A percentile compares a stretch with the other conserved stretches of the same genome.
phyloP scores from a whole-genome alignment of 1,140 invertebrate genomes.

The Leptinotarsa defecta region DNA sequence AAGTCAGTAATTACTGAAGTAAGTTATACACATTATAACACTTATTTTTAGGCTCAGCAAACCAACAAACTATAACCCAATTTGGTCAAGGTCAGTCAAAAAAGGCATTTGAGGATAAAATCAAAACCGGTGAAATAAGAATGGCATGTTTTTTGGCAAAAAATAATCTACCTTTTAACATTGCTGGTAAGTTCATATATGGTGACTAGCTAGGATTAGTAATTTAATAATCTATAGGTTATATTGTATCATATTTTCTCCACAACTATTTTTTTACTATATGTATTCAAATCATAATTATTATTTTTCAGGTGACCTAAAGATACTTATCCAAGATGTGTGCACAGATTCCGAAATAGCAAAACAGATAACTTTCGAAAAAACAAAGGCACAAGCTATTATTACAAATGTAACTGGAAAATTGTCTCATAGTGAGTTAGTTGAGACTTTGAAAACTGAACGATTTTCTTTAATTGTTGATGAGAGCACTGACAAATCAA shows the following conservation, averaged over 20 bases:
- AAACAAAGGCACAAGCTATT: neutral
- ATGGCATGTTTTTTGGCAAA: constrained; percentile 25
- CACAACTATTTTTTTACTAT: too few relatives aligned
- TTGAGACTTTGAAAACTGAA: constrained; percentile 41
- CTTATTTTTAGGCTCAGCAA: too few relatives aligned
- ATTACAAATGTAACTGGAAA: constrained; percentile 20
- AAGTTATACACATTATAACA: too few relatives aligned
- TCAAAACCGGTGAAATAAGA: constrained; percentile 2
- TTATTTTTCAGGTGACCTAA: constrained; percentile 4
- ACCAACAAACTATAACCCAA: too few relatives aligned
- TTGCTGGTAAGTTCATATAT: constrained; percentile 2
- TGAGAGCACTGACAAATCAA: constrained; percentile 50
- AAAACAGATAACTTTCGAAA: neutral
- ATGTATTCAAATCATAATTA: too few relatives aligned
- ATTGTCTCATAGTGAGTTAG: constrained; percentile 25
- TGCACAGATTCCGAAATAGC: constrained; percentile 18
- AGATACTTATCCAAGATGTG: neutral
- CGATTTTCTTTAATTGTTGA: constrained; percentile 54
- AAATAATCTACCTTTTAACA: constrained; percentile 32
- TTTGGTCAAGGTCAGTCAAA: too few relatives aligned
- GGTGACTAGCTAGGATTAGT: too few relatives aligned
- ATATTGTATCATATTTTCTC: too few relatives aligned
- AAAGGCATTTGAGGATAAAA: neutral
- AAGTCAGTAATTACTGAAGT: too few relatives aligned
- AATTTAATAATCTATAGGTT: too few relatives aligned